Evolutionary conservation across 2,113 vertebrate species (phyloP).

Genomic region (Coryphaenoides rupestris): DNA sequence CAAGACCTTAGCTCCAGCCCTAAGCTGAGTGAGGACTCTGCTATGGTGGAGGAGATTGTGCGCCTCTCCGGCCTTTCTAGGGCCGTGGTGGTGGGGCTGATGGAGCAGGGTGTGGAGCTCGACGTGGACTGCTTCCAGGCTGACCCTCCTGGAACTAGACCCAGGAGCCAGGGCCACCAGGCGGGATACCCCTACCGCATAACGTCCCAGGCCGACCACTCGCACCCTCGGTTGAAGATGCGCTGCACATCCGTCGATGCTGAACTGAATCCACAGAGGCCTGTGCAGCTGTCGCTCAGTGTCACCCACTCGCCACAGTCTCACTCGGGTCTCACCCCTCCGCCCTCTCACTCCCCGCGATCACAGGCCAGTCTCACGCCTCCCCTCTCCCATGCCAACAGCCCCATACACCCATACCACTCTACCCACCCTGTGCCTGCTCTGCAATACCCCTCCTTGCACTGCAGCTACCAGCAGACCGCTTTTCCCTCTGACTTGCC

Average conservation of each 20-base stretch:
- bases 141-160: slow-evolving; percentile 48
- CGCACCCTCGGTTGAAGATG: slow-evolving; percentile 26
- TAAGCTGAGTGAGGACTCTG: slow-evolving; percentile 67
- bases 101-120: slow-evolving; percentile 78
- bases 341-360: slow-evolving; percentile 38
- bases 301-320: slow-evolving; percentile 69
- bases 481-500: slow-evolving; percentile 54
- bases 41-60: slow-evolving; percentile 74
- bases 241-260: background rate
- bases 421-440: slow-evolving; percentile 56
- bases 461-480: slow-evolving; percentile 58
- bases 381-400: slow-evolving; percentile 48
- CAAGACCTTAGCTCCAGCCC: slow-evolving; percentile 56
- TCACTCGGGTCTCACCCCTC: slow-evolving; percentile 60
- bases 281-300: slow-evolving; percentile 66
- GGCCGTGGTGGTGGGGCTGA: slow-evolving; percentile 74
- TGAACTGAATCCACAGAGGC: slow-evolving; percentile 56
- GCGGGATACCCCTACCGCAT: slow-evolving; percentile 30
- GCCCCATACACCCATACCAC: slow-evolving; percentile 63
- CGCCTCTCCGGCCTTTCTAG: slow-evolving; percentile 73
- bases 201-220: slow-evolving; percentile 41
- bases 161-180: slow-evolving; percentile 47
- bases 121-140: slow-evolving; percentile 73
- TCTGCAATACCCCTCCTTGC: slow-evolving; percentile 49
- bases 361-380: slow-evolving; percentile 14